A percentile compares a stretch with the other conserved stretches of the same genome.
phyloP scores from a whole-genome alignment of 2,113 vertebrate species.

The Cottus gobio region DNA sequence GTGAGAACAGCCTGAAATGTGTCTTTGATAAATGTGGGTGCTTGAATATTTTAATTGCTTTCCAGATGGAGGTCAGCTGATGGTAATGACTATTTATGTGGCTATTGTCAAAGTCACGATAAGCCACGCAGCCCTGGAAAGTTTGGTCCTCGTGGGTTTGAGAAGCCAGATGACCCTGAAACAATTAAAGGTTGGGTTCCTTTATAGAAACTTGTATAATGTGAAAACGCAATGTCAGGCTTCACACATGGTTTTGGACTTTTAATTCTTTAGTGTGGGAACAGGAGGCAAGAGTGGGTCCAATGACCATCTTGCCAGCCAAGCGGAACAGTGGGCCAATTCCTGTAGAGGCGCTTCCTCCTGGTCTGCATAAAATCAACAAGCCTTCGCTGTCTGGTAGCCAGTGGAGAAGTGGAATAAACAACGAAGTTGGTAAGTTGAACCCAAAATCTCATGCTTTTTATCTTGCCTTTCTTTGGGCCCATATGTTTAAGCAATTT shows the following conservation, averaged over 20 bases:
- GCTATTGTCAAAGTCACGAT: constrained; percentile 53
- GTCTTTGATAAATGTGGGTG: neutral
- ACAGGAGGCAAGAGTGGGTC: constrained; percentile 63
- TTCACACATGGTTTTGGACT: neutral
- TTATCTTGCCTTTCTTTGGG: neutral
- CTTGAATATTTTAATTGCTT: rapidly evolving
- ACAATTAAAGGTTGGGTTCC: neutral
- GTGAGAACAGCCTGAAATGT: neutral
- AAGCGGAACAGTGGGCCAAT: constrained; percentile 33
- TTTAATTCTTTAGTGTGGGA: constrained; percentile 46
- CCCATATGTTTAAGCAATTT: neutral
- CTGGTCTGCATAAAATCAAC: constrained; percentile 25
- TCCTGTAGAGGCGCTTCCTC: constrained; percentile 40
- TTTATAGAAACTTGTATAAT: no score
- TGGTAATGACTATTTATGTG: constrained; percentile 73
- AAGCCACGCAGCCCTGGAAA: constrained; percentile 18
- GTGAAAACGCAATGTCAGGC: neutral
- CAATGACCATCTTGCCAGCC: constrained; percentile 61
- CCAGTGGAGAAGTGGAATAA: constrained; percentile 61
- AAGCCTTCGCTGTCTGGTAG: constrained; percentile 55
- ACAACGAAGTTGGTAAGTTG: constrained; percentile 21
- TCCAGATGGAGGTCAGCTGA: constrained; percentile 78
- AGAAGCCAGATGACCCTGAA: neutral
- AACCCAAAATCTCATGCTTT: neutral
- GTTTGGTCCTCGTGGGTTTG: constrained; percentile 59